These are phyloP conservation scores for Drosophila rhopaloa DNA, from an alignment of 1,140 invertebrate genomes.

Conservation along the genomic window DNA sequence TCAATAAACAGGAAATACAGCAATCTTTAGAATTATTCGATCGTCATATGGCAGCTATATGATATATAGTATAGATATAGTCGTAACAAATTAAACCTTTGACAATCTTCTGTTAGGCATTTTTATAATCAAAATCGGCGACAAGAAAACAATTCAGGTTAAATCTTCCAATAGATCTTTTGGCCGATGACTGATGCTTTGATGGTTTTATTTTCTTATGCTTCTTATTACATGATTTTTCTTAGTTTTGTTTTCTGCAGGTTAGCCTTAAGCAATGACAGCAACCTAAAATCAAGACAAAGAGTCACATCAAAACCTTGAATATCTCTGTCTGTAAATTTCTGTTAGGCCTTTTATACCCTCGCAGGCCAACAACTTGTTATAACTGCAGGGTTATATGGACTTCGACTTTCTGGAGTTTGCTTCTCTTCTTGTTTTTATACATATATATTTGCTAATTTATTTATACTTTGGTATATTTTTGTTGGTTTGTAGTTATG, in stretches of 20 bases:
- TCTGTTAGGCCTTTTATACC: constrained; percentile 23
- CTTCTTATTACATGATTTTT: too few relatives aligned
- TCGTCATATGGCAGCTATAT: too few relatives aligned
- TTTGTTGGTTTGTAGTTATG: constrained; percentile 38
- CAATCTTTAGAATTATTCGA: too few relatives aligned
- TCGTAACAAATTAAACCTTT: constrained; percentile 1
- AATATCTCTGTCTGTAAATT: constrained; percentile 58
- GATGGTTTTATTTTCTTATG: too few relatives aligned
- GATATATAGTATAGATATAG: too few relatives aligned
- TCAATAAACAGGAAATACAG: too few relatives aligned
- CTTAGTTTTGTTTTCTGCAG: constrained; percentile 1
- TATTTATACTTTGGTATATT: constrained; percentile 60
- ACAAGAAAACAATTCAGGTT: not conserved
- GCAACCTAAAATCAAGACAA: constrained; percentile 29
- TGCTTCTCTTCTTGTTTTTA: too few relatives aligned
- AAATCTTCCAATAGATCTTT: constrained; percentile 30
- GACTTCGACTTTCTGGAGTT: too few relatives aligned
- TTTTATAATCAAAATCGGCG: constrained; percentile 19
- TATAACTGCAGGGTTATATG: too few relatives aligned
- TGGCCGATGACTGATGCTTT: constrained; percentile 26
- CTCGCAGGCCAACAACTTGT: too few relatives aligned
- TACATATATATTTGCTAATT: constrained; percentile 52
- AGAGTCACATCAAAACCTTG: constrained; percentile 37
- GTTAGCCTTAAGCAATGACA: constrained; percentile 26
- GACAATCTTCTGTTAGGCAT: constrained; percentile 24